A percentile compares a stretch with the other conserved stretches of the same genome.
These are phyloP conservation scores for Microctonus hyperodae DNA, from an alignment of 2,888 invertebrate genomes.

Conservation along the genomic window DNA sequence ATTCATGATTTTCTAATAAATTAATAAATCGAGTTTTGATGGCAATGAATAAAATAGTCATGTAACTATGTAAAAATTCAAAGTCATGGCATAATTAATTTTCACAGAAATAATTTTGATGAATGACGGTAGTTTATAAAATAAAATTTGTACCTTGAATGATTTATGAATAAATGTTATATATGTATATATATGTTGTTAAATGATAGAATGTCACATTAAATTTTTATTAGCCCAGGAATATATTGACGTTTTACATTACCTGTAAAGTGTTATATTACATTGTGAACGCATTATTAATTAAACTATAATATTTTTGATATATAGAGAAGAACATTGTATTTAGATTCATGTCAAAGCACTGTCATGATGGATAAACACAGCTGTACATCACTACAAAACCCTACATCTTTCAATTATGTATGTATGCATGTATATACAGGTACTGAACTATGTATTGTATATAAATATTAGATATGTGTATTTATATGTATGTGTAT, in stretches of 20 bases:
- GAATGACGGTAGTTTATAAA: neutral
- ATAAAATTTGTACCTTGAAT: neutral
- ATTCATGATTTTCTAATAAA: neutral
- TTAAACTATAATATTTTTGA: neutral
- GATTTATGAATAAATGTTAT: neutral
- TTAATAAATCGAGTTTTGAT: neutral
- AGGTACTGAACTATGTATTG: no score
- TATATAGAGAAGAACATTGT: neutral
- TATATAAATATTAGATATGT: no score
- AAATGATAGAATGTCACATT: neutral
- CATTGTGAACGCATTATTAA: slow-evolving; percentile 18
- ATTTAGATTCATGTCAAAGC: slow-evolving; percentile 39
- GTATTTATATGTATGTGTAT: no score
- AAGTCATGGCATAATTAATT: slow-evolving; percentile 3
- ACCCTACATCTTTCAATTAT: neutral
- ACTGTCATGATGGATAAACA: slow-evolving; percentile 41
- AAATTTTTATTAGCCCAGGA: neutral
- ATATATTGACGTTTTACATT: slow-evolving; percentile 20
- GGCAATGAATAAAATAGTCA: neutral
- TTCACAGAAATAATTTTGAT: neutral
- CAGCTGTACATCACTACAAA: slow-evolving; percentile 6
- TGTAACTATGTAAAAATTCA: neutral
- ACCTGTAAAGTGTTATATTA: slow-evolving; percentile 22
- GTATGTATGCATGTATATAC: neutral
- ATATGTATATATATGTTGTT: neutral